Base-by-base conservation (phyloP, 2,113 vertebrate species). In the Xiphorhynchus elegans region DNA sequence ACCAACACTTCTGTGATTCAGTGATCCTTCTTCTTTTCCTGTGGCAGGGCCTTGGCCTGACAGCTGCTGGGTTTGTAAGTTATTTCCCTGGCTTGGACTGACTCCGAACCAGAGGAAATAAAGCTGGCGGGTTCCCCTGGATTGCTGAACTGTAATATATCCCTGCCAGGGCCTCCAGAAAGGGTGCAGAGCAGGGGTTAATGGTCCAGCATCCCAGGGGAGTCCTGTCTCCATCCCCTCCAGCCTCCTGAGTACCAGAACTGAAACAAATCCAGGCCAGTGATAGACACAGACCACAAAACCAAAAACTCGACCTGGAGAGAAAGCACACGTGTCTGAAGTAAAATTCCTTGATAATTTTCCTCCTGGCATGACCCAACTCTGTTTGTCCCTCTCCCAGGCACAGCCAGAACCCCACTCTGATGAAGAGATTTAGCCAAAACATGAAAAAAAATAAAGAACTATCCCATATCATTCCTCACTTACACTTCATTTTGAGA, bases 91-190 rank as follows among this genome's bases (percentile, higher is more conserved):
- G 6, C 84, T 88, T 37, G 67, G 84, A 5, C 16, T 35, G 11
- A 24, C 25, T 59, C 78, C 0, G 1, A 91, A 78, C 40, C 55
- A 50, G 76, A 62, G 87, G 89, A 91, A 95, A 77, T 60, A 29
- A 79, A 90, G 50, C 63, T 77, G 91, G 78, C 66, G 84, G 79
- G 56, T 49, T 23, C 74, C 62, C 52, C 49, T 4, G 0, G 64
- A 25, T 56, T 0, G 0, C 76, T 46, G 59, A 1, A 0, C 35
- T 46, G 75, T 14, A 17, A 7, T 4, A 7, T 10, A 15, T 24
- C 40, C 62, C 44, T 74, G 42, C 73, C 7, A 4, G 55, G 73
- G 70, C 81, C 68, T 80, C 50, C 28, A 52, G 37, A 21, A 44
- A 64, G 76, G 64, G 13, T 11, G 49, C 0, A 3, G 67, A 42